A percentile compares a stretch with the other conserved stretches of the same genome.
Conservation (phyloP, 1,140 invertebrate species). For the Aricia agestis region DNA sequence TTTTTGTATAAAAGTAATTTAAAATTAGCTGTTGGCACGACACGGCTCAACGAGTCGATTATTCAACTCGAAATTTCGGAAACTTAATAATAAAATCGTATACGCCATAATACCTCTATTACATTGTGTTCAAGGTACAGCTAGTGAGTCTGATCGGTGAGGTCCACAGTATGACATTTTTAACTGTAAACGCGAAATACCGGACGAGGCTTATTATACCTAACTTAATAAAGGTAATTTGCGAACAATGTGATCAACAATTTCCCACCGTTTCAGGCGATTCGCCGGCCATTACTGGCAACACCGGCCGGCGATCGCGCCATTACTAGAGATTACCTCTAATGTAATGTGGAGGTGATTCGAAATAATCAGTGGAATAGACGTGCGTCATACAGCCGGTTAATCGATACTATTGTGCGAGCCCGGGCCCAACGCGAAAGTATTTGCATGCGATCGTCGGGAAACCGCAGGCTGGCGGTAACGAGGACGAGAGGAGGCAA, state of each 20-base stretch:
- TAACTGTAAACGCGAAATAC: background rate
- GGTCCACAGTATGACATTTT: background rate
- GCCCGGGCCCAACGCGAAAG: slow-evolving; percentile 19
- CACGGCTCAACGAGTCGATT: no score
- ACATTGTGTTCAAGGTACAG: no score
- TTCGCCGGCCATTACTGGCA: slow-evolving; percentile 46
- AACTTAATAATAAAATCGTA: no score
- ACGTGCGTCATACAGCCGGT: slow-evolving; percentile 48
- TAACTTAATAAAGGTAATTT: slow-evolving; percentile 7
- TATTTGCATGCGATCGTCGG: slow-evolving; percentile 22
- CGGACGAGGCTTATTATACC: background rate
- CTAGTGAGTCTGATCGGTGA: no score
- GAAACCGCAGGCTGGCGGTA: slow-evolving; percentile 32
- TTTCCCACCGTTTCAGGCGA: slow-evolving; percentile 49
- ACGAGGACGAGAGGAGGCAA: slow-evolving; percentile 28
- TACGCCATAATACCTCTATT: no score
- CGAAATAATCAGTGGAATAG: slow-evolving; percentile 69
- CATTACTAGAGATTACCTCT: slow-evolving; percentile 68
- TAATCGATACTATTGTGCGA: slow-evolving; percentile 52
- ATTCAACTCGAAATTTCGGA: no score
- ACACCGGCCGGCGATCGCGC: slow-evolving; percentile 53
- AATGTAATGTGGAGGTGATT: slow-evolving; percentile 71
- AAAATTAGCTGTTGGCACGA: no score
- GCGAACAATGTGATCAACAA: slow-evolving; percentile 20
- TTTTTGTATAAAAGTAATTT: no score